Percentiles rank a stretch among this genome's conserved stretches.
These are phyloP conservation scores for Magallana ariakensis DNA, from an alignment of 1,140 invertebrate species.

Conservation along the genomic window DNA sequence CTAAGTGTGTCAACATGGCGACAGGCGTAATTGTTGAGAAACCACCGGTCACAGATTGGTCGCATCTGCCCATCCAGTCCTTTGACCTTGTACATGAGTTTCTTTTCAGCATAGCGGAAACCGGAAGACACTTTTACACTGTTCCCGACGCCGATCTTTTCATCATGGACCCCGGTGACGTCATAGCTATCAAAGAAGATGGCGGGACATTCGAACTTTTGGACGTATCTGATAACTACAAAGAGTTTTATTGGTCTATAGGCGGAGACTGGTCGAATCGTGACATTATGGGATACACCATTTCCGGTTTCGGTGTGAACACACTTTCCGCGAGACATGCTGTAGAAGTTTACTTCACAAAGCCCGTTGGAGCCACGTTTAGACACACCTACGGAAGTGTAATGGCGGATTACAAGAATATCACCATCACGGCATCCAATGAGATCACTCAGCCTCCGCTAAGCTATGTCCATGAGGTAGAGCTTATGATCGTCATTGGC, in stretches of 20 bases:
- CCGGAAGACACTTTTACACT: constrained; percentile 57
- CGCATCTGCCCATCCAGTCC: constrained; percentile 7
- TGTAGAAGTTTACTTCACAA: constrained; percentile 46
- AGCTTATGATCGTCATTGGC: neutral
- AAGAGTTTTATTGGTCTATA: constrained; percentile 58
- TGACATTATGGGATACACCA: constrained; percentile 43
- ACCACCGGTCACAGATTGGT: constrained; percentile 15
- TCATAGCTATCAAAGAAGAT: constrained; percentile 58
- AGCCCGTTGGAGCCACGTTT: constrained; percentile 50
- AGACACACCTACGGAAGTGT: constrained; percentile 48
- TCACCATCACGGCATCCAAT: constrained; percentile 48
- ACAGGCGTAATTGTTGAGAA: constrained; percentile 42
- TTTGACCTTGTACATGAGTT: constrained; percentile 51
- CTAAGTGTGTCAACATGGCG: constrained; percentile 50
- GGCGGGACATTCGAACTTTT: constrained; percentile 41
- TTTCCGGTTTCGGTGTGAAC: constrained; percentile 1
- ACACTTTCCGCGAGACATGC: constrained; percentile 55
- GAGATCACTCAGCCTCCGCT: constrained; percentile 42
- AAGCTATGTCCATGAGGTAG: neutral
- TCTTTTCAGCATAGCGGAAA: constrained; percentile 22
- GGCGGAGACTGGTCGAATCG: constrained; percentile 36
- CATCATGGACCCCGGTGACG: constrained; percentile 54
- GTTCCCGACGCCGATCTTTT: constrained; percentile 52
- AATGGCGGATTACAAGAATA: constrained; percentile 14
- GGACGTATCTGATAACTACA: constrained; percentile 16